Evolutionary conservation across 1,140 invertebrate genomes (phyloP), one percentile per base, ranked within the genome.

Genomic region (Zaprionus taronus): DNA sequence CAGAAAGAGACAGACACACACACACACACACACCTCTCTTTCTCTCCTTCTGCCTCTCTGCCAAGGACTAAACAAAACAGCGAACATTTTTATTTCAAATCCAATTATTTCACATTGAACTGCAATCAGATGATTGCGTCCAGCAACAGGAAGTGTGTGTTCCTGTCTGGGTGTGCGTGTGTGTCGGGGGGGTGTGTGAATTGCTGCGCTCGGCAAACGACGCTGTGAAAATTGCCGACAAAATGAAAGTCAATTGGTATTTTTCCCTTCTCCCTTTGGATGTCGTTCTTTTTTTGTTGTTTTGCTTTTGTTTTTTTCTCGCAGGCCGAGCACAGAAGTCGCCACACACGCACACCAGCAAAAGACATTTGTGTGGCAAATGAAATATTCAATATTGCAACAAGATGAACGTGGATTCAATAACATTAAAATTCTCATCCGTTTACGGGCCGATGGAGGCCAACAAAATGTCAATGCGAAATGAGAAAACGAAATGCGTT

Each of bases 51-150:
- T 28, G 12, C 15, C 2, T 56, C 14, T 24, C 26, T 47, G 38
- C 24, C 31, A 34, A 34, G 2, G 63, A 68, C 55, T 78, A 70
- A 66, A 74, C 78, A 61, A 75, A 79, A 81, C 58, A 71, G 71
- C 49, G 55, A 80, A 82, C 89, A 91, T 82, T 91, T 91, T 91
- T 91, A 91, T 91, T 81, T 89, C 76, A 90, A 91, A 91, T 91
- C 81, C 89, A 91, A 91, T 91, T 91, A 91, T 90, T 79, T 89
- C 72, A 71, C 81, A 91, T 89, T 78, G 72, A 91, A 91, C 72
- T 84, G 89, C 89, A 91, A 91, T 91, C 89, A 85, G 71, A 85
- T 91, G 81, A 91, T 87, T 91, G 89, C 72, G 81, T 84, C 75
- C 89, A 91, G 77, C 69, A 84, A 80, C 83, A 91, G 81, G 79